These are phyloP conservation scores for Hormiphora californensis DNA, from an alignment of 37 sponge, comb jelly and placozoan genomes.

Conservation along the genomic window DNA sequence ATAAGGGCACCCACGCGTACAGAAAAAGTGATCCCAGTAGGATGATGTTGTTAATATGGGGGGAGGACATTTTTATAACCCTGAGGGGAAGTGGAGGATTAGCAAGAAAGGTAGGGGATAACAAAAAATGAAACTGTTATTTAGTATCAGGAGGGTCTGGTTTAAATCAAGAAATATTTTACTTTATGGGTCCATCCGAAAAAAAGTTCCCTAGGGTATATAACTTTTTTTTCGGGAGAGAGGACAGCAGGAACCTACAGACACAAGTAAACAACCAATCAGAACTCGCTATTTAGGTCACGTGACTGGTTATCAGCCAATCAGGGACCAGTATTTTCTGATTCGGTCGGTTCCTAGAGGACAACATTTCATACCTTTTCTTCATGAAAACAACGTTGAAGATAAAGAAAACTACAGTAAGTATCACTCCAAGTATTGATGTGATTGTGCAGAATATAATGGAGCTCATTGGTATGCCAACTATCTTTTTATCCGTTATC, in stretches of 20 bases:
- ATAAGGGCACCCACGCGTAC: conserved; percentile 28
- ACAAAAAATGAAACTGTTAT: no score
- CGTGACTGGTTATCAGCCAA: no score
- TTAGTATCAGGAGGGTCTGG: no score
- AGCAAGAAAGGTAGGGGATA: no score
- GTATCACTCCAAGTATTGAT: conserved; percentile 22
- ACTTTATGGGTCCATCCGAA: no score
- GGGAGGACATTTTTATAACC: conserved; percentile 54
- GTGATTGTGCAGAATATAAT: conserved; percentile 6
- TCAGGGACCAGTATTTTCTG: background rate
- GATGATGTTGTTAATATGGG: conserved; percentile 50
- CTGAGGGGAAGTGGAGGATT: background rate
- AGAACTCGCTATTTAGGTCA: no score
- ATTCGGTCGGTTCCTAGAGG: background rate
- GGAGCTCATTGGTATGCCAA: conserved; percentile 2
- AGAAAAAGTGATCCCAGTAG: conserved; percentile 32
- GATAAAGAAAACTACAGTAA: conserved; percentile 15
- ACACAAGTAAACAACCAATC: no score
- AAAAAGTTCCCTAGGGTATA: no score
- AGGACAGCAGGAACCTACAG: no score
- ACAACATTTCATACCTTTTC: background rate
- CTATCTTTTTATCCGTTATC: background rate
- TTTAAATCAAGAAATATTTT: no score
- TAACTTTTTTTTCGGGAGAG: no score
- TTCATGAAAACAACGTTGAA: conserved; percentile 34